Percentiles rank a stretch among this genome's conserved stretches.
Conservation (phyloP, 1,140 invertebrate genomes). For the Heterodera schachtii region DNA sequence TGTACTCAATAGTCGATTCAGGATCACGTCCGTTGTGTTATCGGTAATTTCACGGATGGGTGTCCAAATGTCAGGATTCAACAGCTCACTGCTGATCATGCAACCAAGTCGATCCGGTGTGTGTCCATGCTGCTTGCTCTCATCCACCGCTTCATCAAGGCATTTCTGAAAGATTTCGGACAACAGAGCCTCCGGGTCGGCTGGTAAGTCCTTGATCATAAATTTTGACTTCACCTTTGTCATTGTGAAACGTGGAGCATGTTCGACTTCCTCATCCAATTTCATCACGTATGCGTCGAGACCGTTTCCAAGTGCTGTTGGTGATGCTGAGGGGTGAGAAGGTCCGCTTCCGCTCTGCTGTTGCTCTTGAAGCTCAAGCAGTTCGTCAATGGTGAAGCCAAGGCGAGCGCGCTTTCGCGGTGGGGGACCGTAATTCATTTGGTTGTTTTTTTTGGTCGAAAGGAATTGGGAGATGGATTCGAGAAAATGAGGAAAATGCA, state of each 20-base stretch:
- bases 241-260: background rate
- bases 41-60: too few relatives aligned
- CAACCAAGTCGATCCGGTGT: background rate
- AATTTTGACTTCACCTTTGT: background rate
- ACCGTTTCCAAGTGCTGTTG: background rate
- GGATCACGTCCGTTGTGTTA: too few relatives aligned
- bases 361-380: background rate
- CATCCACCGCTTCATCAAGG: background rate
- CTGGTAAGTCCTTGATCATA: background rate
- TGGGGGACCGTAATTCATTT: too few relatives aligned
- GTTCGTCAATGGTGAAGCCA: background rate
- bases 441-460: too few relatives aligned
- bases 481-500: too few relatives aligned
- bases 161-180: too few relatives aligned
- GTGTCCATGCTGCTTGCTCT: background rate
- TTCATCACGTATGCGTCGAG: background rate
- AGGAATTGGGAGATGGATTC: too few relatives aligned
- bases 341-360: background rate
- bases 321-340: too few relatives aligned
- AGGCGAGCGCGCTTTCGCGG: background rate
- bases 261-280: background rate
- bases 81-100: slow-evolving; percentile 5
- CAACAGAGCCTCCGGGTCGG: background rate
- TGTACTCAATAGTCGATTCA: too few relatives aligned
- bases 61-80: too few relatives aligned